Evolutionary conservation across 2,797 vertebrate species (phyloP), one percentile per base, ranked within the genome.

Genomic region (Halcyon smyrnensis): DNA sequence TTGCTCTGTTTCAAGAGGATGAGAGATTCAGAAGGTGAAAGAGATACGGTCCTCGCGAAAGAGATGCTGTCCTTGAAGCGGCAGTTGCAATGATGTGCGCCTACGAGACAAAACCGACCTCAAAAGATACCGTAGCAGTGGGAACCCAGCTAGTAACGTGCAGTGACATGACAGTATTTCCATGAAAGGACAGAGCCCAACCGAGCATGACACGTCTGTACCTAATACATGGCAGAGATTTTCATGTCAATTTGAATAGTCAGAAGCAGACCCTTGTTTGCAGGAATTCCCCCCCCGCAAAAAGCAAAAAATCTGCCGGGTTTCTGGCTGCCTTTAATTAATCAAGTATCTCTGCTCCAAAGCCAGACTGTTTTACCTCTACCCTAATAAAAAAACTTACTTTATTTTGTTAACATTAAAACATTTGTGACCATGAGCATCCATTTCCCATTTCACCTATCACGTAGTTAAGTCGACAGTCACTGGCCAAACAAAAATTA

Each of bases 61-160:
- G 56, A 84, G 68, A 83, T 60, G 74, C 81, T 62, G 89, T 83
- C 95, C 92, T 94, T 95, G 89, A 91, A 79, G 53, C 27, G 14
- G 45, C 6, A 19, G 70, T 53, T 92, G 76, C 36, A 73, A 15
- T 12, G 36, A 76, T 24, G 50, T 19, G 41, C 45, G 46, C 37
- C 65, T 34, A 74, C 0, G 1, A 89, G 54, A 83, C 71, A 86
- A 93, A 50, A 46, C 48, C 50, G 43, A 39, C 41, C 63, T 89
- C 69, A 75, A 84, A 76, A 83, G 43, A 53, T 8, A 56, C 9
- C 1, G 0, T 41, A 65, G 59, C 8, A 48, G 84, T 2, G 1
- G 75, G 43, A 87, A 27, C 43, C 14, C 50, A 53, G 13, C 39
- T 59, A 18, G 48, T 25, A 63, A 78, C 24, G 16, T 0, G 8